Percentiles rank a stretch among this genome's conserved stretches.
Conservation (phyloP, 2,113 vertebrate species). For the Alaudala cheleensis region DNA sequence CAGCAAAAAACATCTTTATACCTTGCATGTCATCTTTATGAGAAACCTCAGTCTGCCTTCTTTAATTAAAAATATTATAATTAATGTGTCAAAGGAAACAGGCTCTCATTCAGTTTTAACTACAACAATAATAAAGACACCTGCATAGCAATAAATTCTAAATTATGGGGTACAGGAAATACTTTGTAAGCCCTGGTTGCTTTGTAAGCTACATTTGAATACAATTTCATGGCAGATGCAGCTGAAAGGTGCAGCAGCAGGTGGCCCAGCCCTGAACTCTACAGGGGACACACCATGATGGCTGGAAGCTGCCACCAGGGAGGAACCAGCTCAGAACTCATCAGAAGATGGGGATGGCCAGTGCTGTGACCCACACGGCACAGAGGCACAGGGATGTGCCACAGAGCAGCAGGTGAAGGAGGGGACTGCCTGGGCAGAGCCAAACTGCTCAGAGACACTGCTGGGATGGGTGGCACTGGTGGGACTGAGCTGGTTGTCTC, state of each 20-base stretch:
- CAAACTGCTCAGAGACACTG: neutral
- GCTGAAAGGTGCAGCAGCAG: neutral
- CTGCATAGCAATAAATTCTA: neutral
- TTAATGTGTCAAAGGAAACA: neutral
- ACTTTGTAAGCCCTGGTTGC: neutral
- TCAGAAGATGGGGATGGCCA: neutral
- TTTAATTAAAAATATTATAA: neutral
- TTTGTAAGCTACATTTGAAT: neutral
- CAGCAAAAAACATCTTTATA: neutral
- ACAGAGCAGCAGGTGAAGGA: neutral
- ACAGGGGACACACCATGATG: neutral
- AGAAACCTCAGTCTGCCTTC: neutral
- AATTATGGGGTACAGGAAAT: neutral
- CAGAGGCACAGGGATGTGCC: neutral
- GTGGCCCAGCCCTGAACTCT: neutral
- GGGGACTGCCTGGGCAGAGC: neutral
- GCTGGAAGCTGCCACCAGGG: neutral
- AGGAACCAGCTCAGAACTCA: neutral
- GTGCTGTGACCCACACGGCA: no score
- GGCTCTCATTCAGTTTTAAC: neutral
- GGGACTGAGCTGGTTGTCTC: neutral
- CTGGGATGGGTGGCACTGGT: neutral
- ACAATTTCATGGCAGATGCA: neutral
- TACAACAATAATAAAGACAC: neutral
- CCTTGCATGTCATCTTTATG: neutral